A percentile compares a stretch with the other conserved stretches of the same genome.
Conservation (phyloP, 2,888 invertebrate genomes). For the Polyommatus icarus region DNA sequence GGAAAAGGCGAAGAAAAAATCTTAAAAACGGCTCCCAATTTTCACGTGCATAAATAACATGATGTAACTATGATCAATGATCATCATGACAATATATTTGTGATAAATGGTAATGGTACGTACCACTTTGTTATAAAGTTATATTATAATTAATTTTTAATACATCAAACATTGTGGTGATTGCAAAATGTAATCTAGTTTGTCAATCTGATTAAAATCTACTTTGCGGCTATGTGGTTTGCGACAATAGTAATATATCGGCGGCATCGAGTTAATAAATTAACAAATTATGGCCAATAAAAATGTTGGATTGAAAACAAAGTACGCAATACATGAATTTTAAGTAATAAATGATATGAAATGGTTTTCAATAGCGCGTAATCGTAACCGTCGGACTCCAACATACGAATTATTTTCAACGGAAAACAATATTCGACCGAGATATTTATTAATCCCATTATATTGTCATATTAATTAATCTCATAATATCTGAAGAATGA, state of each 20-base stretch:
- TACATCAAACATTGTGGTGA: not conserved
- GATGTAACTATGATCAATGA: too few species aligned
- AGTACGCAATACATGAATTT: constrained; percentile 2
- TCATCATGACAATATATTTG: not conserved
- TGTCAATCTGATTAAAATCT: not conserved
- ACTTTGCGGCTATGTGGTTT: not conserved
- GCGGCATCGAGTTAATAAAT: not conserved
- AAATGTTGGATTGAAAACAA: not conserved
- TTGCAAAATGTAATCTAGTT: not conserved
- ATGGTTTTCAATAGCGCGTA: not conserved
- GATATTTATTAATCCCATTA: constrained; percentile 9
- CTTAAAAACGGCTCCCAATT: too few species aligned
- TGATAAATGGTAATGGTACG: not conserved
- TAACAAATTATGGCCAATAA: constrained; percentile 6
- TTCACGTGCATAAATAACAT: too few species aligned
- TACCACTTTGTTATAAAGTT: not conserved
- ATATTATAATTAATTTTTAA: not conserved
- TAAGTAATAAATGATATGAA: not conserved
- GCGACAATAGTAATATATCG: not conserved
- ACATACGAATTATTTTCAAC: not conserved
- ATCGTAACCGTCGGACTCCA: not conserved
- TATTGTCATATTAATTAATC: not conserved
- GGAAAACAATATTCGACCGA: constrained; percentile 4
- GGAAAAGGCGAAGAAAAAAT: too few species aligned
- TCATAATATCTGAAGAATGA: not conserved